Evolutionary conservation across 2,888 invertebrate species (phyloP).

Genomic region (Trissolcus brochymenae): DNA sequence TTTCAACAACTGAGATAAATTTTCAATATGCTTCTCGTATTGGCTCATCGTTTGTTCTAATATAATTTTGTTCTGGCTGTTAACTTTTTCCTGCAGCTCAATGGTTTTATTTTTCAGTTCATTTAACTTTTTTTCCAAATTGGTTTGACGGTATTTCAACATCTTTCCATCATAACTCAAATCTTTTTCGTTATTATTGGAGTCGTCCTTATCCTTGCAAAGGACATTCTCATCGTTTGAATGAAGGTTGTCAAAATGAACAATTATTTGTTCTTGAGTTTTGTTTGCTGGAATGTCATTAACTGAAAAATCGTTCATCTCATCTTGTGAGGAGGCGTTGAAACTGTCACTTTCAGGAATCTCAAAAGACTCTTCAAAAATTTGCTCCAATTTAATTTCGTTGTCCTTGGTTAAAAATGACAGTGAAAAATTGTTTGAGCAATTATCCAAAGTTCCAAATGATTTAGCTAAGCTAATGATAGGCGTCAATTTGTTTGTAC

Average conservation of each 20-base stretch:
- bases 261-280: not conserved
- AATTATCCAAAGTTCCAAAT: constrained; percentile 4
- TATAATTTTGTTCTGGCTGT: constrained; percentile 49
- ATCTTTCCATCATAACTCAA: constrained; percentile 58
- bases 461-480: constrained; percentile 4
- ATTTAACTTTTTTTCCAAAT: constrained; percentile 61
- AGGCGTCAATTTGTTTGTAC: constrained; percentile 3
- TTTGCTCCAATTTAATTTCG: constrained; percentile 16
- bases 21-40: constrained; percentile 67
- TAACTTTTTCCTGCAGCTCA: constrained; percentile 59
- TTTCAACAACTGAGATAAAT: constrained; percentile 63
- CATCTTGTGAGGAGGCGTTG: not conserved
- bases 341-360: not conserved
- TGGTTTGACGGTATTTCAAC: constrained; percentile 60
- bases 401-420: constrained; percentile 8
- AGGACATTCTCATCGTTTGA: not conserved
- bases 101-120: constrained; percentile 63
- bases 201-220: not conserved
- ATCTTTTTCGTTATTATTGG: not conserved
- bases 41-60: constrained; percentile 64
- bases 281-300: not conserved
- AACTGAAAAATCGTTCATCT: not conserved
- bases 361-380: constrained; percentile 14
- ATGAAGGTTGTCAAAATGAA: not conserved
- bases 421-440: not conserved